Evolutionary conservation across 2,797 vertebrate genomes (phyloP).

Genomic region (Limosa lapponica): DNA sequence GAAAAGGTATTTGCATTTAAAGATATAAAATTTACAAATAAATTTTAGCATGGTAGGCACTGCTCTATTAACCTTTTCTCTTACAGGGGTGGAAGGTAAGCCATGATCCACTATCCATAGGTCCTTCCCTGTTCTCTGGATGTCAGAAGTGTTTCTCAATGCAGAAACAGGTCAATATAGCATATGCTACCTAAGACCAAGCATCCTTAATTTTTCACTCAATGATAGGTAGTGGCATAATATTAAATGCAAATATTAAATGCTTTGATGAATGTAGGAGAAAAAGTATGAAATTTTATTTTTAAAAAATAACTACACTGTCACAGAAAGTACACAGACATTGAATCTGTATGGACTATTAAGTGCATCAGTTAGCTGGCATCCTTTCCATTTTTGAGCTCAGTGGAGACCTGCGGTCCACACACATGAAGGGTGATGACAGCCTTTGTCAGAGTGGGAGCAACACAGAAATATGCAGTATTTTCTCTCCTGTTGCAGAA

Average conservation of each 20-base stretch:
- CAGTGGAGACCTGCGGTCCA: background rate
- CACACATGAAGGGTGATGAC: background rate
- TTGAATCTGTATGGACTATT: background rate
- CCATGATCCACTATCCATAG: background rate
- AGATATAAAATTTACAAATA: background rate
- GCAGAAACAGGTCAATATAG: background rate
- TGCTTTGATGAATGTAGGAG: background rate
- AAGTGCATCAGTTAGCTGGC: background rate
- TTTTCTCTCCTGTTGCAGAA: background rate
- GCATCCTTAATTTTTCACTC: background rate
- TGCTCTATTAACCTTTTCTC: background rate
- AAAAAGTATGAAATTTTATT: background rate
- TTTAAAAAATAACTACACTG: background rate
- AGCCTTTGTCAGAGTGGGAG: background rate
- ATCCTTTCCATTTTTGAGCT: background rate
- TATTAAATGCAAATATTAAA: background rate
- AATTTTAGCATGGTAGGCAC: background rate
- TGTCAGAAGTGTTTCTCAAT: background rate
- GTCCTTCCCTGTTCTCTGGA: background rate
- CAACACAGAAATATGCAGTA: background rate
- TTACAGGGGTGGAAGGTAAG: background rate
- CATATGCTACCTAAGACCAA: background rate
- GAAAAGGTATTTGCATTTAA: background rate
- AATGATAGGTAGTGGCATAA: background rate
- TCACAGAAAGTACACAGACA: background rate